A percentile compares a stretch with the other conserved stretches of the same genome.
phyloP scores from a whole-genome alignment of 2,888 invertebrate genomes.

The Brachylomia viminalis region DNA sequence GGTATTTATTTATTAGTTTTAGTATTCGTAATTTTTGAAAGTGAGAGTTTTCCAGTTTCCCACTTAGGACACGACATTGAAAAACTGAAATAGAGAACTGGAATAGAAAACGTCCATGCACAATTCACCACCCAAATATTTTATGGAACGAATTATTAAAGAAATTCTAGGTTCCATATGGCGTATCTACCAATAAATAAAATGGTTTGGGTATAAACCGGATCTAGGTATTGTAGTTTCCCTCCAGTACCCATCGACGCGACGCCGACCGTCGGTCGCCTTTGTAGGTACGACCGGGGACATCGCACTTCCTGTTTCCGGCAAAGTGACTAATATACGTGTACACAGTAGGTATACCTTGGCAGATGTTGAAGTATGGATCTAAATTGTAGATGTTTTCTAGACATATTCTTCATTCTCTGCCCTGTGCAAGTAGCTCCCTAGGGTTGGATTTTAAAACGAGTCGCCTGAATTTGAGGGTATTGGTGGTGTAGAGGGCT shows the following conservation, averaged over 20 bases:
- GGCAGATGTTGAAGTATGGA: neutral
- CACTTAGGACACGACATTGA: too few species aligned
- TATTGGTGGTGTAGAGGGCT: too few species aligned
- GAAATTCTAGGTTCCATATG: neutral
- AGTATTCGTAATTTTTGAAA: neutral
- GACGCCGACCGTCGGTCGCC: constrained; percentile 21
- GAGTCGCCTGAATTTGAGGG: too few species aligned
- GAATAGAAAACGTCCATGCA: neutral
- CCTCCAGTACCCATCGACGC: neutral
- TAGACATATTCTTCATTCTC: neutral
- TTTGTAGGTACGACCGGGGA: constrained; percentile 38
- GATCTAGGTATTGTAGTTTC: constrained; percentile 17
- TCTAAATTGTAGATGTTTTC: neutral
- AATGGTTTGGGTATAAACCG: constrained; percentile 9
- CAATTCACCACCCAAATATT: neutral
- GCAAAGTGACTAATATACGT: constrained; percentile 21
- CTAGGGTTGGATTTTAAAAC: too few species aligned
- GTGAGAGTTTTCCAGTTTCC: neutral
- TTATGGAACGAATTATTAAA: neutral
- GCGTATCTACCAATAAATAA: neutral
- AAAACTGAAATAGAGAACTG: too few species aligned
- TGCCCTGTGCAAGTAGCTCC: neutral
- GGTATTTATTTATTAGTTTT: neutral
- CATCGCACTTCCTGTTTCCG: constrained; percentile 44
- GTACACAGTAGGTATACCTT: neutral